Evolutionary conservation across 2,113 vertebrate species (phyloP).

Genomic region (Pseudopipra pipra): DNA sequence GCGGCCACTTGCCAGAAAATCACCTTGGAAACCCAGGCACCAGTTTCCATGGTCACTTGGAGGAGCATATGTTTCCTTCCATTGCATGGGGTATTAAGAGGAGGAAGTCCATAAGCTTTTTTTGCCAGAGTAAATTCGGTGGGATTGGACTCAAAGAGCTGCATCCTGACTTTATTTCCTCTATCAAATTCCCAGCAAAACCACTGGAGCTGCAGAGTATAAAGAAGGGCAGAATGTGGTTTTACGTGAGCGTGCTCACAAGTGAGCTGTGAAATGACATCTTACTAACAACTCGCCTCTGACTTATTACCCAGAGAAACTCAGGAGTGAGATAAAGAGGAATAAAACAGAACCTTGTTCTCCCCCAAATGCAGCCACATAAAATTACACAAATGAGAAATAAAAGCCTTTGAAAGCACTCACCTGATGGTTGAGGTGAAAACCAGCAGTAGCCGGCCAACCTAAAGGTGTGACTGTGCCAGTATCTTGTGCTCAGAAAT

Average conservation of each 20-base stretch:
- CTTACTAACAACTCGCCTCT: neutral
- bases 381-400: neutral
- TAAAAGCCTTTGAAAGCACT: neutral
- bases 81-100: neutral
- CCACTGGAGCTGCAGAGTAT: neutral
- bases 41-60: constrained; percentile 67
- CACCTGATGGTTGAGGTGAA: neutral
- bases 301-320: neutral
- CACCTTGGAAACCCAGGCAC: constrained; percentile 64
- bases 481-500: neutral
- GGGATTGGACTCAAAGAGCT: neutral
- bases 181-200: neutral
- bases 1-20: constrained; percentile 48
- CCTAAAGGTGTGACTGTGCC: neutral
- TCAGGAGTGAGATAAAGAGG: neutral
- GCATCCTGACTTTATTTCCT: neutral
- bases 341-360: neutral
- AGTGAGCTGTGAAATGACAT: neutral
- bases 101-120: neutral
- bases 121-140: neutral
- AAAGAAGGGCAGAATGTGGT: neutral
- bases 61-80: neutral
- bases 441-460: neutral
- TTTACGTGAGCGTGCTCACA: neutral
- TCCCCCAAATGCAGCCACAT: neutral